Base-by-base conservation (phyloP, 2,888 invertebrate genomes). In the Molorchus minor region DNA sequence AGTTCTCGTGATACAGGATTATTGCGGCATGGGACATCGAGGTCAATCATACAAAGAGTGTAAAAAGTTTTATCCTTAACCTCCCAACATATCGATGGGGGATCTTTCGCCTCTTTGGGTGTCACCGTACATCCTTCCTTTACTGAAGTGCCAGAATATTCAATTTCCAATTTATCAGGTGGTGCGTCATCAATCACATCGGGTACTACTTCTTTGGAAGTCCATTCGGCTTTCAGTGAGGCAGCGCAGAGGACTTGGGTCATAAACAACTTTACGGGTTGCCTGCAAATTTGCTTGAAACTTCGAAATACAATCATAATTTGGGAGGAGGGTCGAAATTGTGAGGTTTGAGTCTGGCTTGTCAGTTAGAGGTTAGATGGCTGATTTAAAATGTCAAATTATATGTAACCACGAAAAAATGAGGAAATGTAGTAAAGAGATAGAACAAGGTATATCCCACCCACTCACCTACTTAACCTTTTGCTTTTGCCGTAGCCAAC, bases 11-110 rank as follows among this genome's bases (percentile, higher is more conserved):
- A 86, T 64, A 84, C 87, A 0, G 91, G 91, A 45, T 85, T 84
- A 63, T 84, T 82, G 19, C 90, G 83, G 68, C 87, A 88, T 4
- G 92, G 92, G 0, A 91, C 91, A 80, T 92, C 92, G 1, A 91
- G 92, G 79, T 92, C 92, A 0, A 82, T 78, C 82, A 85, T 82
- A 12, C 82, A 81, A 35, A 85, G 68, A 1, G 90, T 87, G 76
- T 93, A 94, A 67, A 86, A 87, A 59, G 81, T 79, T 49, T 78
- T 77, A 8, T 82, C 76, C 60, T 87, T 86, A 1, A 83, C 82
- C 1, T 85, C 81, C 88, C 88, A 93, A 53, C 82, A 82, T 3
- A 93, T 83, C 0, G 75, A 76, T 0, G 93, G 93, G 43, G 80
- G 81, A 74, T 90, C 85, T 78, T 90, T 87, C 0, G 90, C 90